Evolutionary conservation across 2,797 vertebrate species (phyloP), one percentile per base, ranked within the genome.

Genomic region (Pogoniulus pusillus): DNA sequence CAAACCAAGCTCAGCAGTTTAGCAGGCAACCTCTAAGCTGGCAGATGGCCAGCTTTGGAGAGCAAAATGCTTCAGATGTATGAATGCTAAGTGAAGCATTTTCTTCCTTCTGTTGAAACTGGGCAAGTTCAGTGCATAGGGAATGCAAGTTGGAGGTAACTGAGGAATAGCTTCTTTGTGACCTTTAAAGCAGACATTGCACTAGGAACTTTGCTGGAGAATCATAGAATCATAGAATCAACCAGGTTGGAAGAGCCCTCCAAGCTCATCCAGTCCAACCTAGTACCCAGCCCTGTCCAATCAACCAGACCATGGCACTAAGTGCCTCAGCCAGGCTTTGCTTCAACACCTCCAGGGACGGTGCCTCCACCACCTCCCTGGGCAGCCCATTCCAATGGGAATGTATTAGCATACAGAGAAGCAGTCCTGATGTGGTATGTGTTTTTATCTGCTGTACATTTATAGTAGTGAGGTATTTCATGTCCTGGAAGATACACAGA

Each of bases 371-470:
- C n/a, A n/a, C n/a, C n/a, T n/a, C n/a, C n/a, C n/a, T n/a, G n/a
- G n/a, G n/a, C n/a, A n/a, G n/a, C n/a, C n/a, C n/a, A n/a, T n/a
- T n/a, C n/a, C n/a, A n/a, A n/a, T n/a, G n/a, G n/a, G n/a, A n/a
- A n/a, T n/a, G 7, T 22, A 18, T 75, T 57, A 29, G 24, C 30
- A 16, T 9, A 15, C 59, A n/a, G 35, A 70, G 69, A n/a, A 69
- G 24, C 60, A 47, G 8, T 85, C 87, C 74, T 43, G 45, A 27
- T 92, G 60, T 53, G 45, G 13, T 62, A 17, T 41, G n/a, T 90
- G 93, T 89, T 95, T 95, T 88, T 65, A 75, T 89, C 63, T 83
- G 59, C 65, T 82, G 17, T 82, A 41, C 2, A 16, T 18, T 92
- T 76, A 54, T 1, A 86, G 47, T 74, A 93, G 54, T 59, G 82